These are phyloP conservation scores for Mnemiopsis leidyi DNA, from an alignment of 37 sponge, comb jelly and placozoan genomes.

Conservation along the genomic window DNA sequence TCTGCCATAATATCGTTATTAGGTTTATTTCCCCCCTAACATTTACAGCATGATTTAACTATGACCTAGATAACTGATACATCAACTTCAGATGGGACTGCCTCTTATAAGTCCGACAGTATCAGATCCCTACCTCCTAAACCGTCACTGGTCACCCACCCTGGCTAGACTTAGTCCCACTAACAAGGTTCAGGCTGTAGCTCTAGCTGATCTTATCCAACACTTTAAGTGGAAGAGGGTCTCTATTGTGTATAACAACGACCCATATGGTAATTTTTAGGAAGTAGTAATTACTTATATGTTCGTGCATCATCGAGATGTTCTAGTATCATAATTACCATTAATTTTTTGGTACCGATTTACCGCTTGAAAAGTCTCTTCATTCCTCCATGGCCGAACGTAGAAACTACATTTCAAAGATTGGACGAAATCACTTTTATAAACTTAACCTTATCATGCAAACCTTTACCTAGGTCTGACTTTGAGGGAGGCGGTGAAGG, in stretches of 20 bases:
- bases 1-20: too few species aligned
- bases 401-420: too few species aligned
- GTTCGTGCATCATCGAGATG: too few species aligned
- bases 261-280: constrained; percentile 34
- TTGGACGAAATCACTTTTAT: too few species aligned
- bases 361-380: too few species aligned
- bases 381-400: too few species aligned
- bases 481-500: not conserved
- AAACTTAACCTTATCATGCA: too few species aligned
- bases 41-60: too few species aligned
- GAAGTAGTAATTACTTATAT: too few species aligned
- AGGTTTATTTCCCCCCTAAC: too few species aligned
- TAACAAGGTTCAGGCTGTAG: not conserved
- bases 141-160: not conserved
- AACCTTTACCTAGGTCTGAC: not conserved
- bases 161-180: not conserved
- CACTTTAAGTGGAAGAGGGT: constrained; percentile 1
- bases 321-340: too few species aligned
- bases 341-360: too few species aligned
- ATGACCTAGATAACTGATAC: not conserved
- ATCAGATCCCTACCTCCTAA: not conserved
- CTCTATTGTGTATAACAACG: not conserved
- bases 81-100: not conserved
- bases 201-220: not conserved
- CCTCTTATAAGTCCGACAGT: not conserved